phyloP scores from a whole-genome alignment of 2,113 vertebrate species.

The Mobula hypostoma region DNA sequence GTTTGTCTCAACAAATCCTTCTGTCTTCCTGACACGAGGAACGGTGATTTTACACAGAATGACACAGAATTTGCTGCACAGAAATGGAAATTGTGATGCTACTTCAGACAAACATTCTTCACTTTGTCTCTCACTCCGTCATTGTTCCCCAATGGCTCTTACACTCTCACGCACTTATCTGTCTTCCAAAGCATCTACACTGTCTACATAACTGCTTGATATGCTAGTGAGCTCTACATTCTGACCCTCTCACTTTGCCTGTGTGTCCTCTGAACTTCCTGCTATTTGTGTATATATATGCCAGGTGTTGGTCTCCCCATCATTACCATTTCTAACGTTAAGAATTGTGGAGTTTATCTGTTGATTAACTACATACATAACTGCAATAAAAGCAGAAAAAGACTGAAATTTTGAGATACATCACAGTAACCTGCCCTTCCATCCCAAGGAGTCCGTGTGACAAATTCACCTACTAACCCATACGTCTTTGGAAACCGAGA shows the following conservation, averaged over 20 bases:
- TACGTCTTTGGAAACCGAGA: too few species aligned
- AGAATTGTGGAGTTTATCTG: neutral
- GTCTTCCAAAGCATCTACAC: neutral
- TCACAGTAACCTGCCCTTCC: too few species aligned
- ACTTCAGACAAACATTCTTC: neutral
- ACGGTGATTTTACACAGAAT: neutral
- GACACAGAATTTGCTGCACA: neutral
- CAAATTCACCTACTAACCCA: too few species aligned
- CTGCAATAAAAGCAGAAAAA: too few species aligned
- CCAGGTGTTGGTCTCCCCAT: neutral
- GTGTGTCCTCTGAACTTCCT: neutral
- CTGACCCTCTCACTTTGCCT: neutral
- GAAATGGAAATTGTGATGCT: neutral
- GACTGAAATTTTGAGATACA: too few species aligned
- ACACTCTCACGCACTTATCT: neutral
- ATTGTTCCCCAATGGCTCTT: neutral
- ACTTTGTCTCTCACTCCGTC: neutral
- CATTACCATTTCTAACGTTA: neutral
- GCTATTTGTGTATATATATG: neutral
- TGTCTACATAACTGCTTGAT: too few species aligned
- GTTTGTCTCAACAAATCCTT: too few species aligned
- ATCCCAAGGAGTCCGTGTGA: too few species aligned
- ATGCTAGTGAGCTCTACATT: neutral
- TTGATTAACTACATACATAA: neutral
- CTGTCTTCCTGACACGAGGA: too few species aligned